Conservation (phyloP, 2,888 invertebrate species). For the Alloscopus bannaensis region DNA sequence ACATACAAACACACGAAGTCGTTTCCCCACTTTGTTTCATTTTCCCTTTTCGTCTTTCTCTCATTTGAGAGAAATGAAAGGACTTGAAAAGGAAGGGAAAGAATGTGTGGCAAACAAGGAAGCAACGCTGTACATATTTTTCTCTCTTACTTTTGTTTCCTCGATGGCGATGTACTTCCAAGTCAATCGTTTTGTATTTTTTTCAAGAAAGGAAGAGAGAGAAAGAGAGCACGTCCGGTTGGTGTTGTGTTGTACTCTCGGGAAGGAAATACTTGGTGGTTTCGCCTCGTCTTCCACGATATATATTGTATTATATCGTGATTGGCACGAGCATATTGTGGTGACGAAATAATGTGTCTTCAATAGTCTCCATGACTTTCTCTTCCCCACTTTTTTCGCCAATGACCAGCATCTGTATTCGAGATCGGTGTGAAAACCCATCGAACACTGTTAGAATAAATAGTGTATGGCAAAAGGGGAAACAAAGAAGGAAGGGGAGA, state of each 20-base stretch:
- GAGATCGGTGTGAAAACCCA: constrained; percentile 37
- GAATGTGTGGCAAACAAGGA: neutral
- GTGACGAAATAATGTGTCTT: constrained; percentile 48
- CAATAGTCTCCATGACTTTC: constrained; percentile 16
- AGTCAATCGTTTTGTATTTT: neutral
- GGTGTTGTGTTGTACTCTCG: constrained; percentile 4
- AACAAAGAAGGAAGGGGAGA: constrained; percentile 9
- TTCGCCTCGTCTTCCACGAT: constrained; percentile 3
- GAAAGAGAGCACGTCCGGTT: neutral
- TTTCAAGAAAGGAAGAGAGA: neutral
- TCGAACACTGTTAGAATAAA: constrained; percentile 54
- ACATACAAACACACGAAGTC: no score
- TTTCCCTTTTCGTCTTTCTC: constrained; percentile 31
- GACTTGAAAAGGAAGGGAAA: constrained; percentile 16
- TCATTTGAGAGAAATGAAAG: constrained; percentile 15
- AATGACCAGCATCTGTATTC: constrained; percentile 63
- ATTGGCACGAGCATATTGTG: constrained; percentile 41
- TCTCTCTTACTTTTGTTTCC: neutral
- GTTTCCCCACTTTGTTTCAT: constrained; percentile 41
- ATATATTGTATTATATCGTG: constrained; percentile 22
- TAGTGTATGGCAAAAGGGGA: constrained; percentile 23
- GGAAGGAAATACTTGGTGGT: no score
- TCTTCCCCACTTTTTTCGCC: no score
- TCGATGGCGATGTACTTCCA: neutral
- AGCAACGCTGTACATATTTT: no score